These are phyloP conservation scores for Drosophila triauraria DNA, from an alignment of 1,140 invertebrate species.

Conservation along the genomic window DNA sequence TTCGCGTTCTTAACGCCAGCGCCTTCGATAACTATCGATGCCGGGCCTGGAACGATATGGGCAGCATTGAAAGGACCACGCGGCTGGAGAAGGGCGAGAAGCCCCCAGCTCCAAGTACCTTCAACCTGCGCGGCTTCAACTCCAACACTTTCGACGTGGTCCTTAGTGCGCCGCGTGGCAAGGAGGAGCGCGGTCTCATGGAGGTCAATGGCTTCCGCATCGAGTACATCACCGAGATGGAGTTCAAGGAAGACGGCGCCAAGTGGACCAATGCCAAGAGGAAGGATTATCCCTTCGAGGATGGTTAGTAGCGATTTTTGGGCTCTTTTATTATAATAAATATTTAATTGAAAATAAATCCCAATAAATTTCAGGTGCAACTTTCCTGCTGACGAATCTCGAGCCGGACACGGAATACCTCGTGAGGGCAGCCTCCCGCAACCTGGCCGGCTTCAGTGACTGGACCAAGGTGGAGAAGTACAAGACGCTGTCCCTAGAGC, in stretches of 20 bases:
- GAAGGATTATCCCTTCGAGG: slow-evolving; percentile 77
- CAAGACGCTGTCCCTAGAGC: slow-evolving; percentile 71
- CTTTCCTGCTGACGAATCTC: slow-evolving; percentile 80
- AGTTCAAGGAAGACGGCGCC: slow-evolving; percentile 72
- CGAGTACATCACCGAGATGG: slow-evolving; percentile 77
- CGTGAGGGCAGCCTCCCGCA: slow-evolving; percentile 84
- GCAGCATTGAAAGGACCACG: slow-evolving; percentile 85
- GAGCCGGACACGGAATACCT: slow-evolving; percentile 83
- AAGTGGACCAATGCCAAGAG: slow-evolving; percentile 83
- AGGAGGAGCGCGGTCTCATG: slow-evolving; percentile 59
- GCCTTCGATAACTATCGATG: slow-evolving; percentile 87
- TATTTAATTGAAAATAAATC: not conserved
- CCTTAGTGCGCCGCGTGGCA: slow-evolving; percentile 66
- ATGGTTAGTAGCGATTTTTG: slow-evolving; percentile 60
- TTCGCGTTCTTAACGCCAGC: slow-evolving; percentile 85
- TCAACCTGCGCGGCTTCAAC: slow-evolving; percentile 82
- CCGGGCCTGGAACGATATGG: slow-evolving; percentile 86
- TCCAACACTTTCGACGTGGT: slow-evolving; percentile 85
- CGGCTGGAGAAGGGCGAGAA: slow-evolving; percentile 86
- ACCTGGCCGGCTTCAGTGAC: slow-evolving; percentile 85
- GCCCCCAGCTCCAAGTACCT: slow-evolving; percentile 84
- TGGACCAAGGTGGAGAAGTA: slow-evolving; percentile 74
- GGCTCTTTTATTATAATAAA: no score
- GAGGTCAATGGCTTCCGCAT: slow-evolving; percentile 83
- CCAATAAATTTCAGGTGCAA: slow-evolving; percentile 66